Evolutionary conservation across 2,113 vertebrate genomes (phyloP), one percentile per base, ranked within the genome.

Genomic region (Galemys pyrenaicus): DNA sequence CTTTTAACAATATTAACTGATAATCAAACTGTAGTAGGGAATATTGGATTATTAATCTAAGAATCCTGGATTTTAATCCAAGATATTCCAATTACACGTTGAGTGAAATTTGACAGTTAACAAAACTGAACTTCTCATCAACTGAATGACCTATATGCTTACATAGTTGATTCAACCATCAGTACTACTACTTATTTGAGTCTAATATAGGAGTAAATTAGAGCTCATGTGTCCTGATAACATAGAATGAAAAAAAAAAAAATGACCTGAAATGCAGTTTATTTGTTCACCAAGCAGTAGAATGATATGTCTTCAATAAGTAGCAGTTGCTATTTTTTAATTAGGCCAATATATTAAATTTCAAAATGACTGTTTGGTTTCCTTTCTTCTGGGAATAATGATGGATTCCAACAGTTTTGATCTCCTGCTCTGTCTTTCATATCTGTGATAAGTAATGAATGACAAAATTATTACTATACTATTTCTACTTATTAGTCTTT

Each of bases 1-100:
- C 78, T 49, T 94, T 88, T 92, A 94, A 44, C 3, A 77, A 35
- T 54, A 39, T 74, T 91, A 79, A 68, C 60, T 81, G 5, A 49
- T 58, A 32, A 5, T 89, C 2, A 26, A 46, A 3, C 0, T 17
- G 62, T n/a, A 51, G 32, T 46, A 44, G 5, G 62, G 65, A 62
- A 64, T 68, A 1, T 5, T 39, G 12, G 9, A 2, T 56, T 88
- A 64, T 90, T 22, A 58, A 70, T 35, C 11, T 82, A 8, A 94
- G 3, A 94, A 82, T 41, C 0, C 1, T 81, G 5, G 22, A n/a
- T 81, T 81, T 86, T 41, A 51, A 89, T 67, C 1, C 15, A 68
- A 62, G 10, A 3, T 37, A 84, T 51, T 28, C 1, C 12, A 67
- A 2, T 65, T 65, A 64, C 22, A 51, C 82, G 7, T 30, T 91